Percentiles rank a stretch among this genome's conserved stretches.
phyloP scores from a whole-genome alignment of 1,140 invertebrate species.

The Macrobrachium rosenbergii region DNA sequence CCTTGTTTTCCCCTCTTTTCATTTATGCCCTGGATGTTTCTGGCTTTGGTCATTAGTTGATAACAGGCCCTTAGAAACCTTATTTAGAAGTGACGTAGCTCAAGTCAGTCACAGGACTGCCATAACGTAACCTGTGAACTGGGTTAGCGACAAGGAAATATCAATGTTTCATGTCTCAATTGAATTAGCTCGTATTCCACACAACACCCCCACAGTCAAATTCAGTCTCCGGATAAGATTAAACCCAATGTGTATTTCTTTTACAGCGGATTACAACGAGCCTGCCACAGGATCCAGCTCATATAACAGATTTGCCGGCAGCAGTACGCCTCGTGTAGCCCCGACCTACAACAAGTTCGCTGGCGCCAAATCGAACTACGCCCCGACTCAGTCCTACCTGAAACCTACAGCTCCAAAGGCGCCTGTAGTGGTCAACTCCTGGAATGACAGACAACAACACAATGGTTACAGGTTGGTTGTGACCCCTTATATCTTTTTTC shows the following conservation, averaged over 20 bases:
- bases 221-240: not conserved
- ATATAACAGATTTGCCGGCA: slow-evolving; percentile 44
- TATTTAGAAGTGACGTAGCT: too few relatives aligned
- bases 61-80: too few relatives aligned
- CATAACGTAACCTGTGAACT: too few relatives aligned
- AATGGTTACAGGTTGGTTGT: slow-evolving; percentile 51
- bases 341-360: slow-evolving; percentile 28
- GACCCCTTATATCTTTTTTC: too few relatives aligned
- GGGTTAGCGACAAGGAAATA: too few relatives aligned
- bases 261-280: slow-evolving; percentile 2
- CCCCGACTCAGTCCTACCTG: slow-evolving; percentile 18
- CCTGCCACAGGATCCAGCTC: not conserved
- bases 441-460: slow-evolving; percentile 43
- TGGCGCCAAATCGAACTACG: not conserved
- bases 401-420: slow-evolving; percentile 12
- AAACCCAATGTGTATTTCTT: not conserved
- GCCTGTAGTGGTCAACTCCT: slow-evolving; percentile 40
- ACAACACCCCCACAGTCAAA: not conserved
- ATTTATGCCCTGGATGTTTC: too few relatives aligned
- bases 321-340: slow-evolving; percentile 21
- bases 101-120: too few relatives aligned
- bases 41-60: too few relatives aligned
- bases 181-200: too few relatives aligned
- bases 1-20: too few relatives aligned
- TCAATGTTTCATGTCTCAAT: too few relatives aligned